Evolutionary conservation across 2,888 invertebrate species (phyloP).

Genomic region (Drosophila rubida): DNA sequence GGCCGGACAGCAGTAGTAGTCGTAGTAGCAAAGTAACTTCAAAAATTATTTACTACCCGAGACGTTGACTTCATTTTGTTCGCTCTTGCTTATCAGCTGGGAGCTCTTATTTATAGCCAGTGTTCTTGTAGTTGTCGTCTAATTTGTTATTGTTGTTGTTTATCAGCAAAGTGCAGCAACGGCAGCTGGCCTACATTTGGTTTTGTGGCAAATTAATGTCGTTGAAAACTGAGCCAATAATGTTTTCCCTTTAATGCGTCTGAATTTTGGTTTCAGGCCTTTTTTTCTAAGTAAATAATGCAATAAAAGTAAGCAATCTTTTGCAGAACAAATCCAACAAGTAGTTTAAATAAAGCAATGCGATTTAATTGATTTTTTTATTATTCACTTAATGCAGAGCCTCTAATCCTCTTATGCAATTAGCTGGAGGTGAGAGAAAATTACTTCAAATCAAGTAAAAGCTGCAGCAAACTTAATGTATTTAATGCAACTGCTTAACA

Average conservation of each 20-base stretch:
- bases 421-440: neutral
- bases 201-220: neutral
- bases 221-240: neutral
- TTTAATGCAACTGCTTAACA: neutral
- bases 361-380: neutral
- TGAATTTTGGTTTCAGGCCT: neutral
- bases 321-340: neutral
- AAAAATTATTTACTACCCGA: constrained; percentile 75
- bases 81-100: constrained; percentile 61
- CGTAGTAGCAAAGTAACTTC: constrained; percentile 56
- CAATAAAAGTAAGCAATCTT: neutral
- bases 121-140: constrained; percentile 50
- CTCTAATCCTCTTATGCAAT: neutral
- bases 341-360: neutral
- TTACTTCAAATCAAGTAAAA: neutral
- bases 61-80: constrained; percentile 74
- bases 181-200: constrained; percentile 15
- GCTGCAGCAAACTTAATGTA: neutral
- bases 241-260: neutral
- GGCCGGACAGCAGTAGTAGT: too few relatives aligned
- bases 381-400: neutral
- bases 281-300: neutral
- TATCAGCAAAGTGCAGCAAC: constrained; percentile 59
- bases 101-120: constrained; percentile 69
- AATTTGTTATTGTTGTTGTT: constrained; percentile 72